phyloP scores from a whole-genome alignment of 2,888 invertebrate genomes.

The Calephelis perditalis region DNA sequence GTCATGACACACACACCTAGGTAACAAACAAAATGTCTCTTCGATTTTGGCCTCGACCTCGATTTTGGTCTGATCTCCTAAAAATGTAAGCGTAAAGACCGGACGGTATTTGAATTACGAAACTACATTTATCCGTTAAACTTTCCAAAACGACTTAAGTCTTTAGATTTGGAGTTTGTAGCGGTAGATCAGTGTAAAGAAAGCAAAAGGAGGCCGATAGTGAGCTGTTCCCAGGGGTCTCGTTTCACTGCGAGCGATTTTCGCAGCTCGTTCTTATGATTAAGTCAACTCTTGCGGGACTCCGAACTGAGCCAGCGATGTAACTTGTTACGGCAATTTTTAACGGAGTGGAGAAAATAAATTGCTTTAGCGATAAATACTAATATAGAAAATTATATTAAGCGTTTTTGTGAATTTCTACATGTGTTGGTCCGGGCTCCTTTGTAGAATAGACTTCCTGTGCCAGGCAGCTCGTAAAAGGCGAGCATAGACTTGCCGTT shows the following conservation, averaged over 20 bases:
- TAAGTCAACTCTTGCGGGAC: slow-evolving; percentile 69
- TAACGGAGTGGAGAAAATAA: slow-evolving; percentile 37
- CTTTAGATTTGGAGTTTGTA: slow-evolving; percentile 36
- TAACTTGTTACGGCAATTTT: slow-evolving; percentile 41
- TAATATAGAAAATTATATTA: too few relatives aligned
- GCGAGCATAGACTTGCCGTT: too few relatives aligned
- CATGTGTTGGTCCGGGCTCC: too few relatives aligned
- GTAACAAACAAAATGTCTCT: too few relatives aligned
- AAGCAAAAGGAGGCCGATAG: slow-evolving; percentile 59
- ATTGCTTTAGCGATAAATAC: slow-evolving; percentile 36
- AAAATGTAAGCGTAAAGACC: neutral
- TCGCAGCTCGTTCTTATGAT: slow-evolving; percentile 73
- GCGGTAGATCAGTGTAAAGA: slow-evolving; percentile 36
- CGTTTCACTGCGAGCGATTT: slow-evolving; percentile 69
- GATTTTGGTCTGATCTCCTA: too few relatives aligned
- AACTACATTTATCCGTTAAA: slow-evolving; percentile 6
- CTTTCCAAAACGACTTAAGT: slow-evolving; percentile 8
- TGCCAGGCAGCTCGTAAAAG: too few relatives aligned
- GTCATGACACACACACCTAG: too few relatives aligned
- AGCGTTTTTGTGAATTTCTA: too few relatives aligned
- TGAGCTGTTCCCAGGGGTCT: slow-evolving; percentile 55
- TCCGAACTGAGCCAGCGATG: slow-evolving; percentile 41
- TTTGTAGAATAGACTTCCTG: too few relatives aligned
- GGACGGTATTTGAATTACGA: neutral
- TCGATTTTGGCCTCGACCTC: too few relatives aligned